Evolutionary conservation across 2,113 vertebrate genomes (phyloP).

Genomic region (Zosterops japonicus): DNA sequence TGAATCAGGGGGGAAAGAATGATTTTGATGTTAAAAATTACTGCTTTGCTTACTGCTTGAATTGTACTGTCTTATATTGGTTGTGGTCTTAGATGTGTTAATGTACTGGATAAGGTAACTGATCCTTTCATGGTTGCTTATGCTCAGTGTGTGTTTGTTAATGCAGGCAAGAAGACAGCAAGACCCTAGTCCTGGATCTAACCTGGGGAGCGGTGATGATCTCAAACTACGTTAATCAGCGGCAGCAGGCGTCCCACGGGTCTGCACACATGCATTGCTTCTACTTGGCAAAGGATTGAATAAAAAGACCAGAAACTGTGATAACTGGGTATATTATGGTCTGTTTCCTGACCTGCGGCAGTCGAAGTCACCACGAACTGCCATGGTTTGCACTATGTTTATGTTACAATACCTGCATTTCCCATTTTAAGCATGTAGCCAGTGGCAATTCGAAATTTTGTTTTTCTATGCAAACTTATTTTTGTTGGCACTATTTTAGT

Average conservation of each 20-base stretch:
- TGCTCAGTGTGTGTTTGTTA: background rate
- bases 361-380: slow-evolving; percentile 67
- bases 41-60: background rate
- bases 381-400: slow-evolving; percentile 92
- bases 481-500: slow-evolving; percentile 84
- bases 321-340: slow-evolving; percentile 76
- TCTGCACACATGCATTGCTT: slow-evolving; percentile 66
- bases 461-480: slow-evolving; percentile 81
- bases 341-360: slow-evolving; percentile 75
- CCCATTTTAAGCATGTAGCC: slow-evolving; percentile 84
- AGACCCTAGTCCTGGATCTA: slow-evolving; percentile 95
- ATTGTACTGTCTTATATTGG: background rate
- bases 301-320: slow-evolving; percentile 83
- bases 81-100: background rate
- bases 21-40: background rate
- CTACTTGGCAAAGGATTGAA: slow-evolving; percentile 72
- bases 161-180: slow-evolving; percentile 94
- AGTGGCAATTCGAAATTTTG: slow-evolving; percentile 78
- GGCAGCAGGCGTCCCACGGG: background rate
- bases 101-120: background rate
- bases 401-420: slow-evolving; percentile 80
- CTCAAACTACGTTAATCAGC: slow-evolving; percentile 89
- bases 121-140: background rate
- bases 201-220: slow-evolving; percentile 90
- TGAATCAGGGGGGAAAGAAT: rapidly evolving